Evolutionary conservation across 1,140 invertebrate species (phyloP), one percentile per base, ranked within the genome.

Genomic region (Caenorhabditis latens): DNA sequence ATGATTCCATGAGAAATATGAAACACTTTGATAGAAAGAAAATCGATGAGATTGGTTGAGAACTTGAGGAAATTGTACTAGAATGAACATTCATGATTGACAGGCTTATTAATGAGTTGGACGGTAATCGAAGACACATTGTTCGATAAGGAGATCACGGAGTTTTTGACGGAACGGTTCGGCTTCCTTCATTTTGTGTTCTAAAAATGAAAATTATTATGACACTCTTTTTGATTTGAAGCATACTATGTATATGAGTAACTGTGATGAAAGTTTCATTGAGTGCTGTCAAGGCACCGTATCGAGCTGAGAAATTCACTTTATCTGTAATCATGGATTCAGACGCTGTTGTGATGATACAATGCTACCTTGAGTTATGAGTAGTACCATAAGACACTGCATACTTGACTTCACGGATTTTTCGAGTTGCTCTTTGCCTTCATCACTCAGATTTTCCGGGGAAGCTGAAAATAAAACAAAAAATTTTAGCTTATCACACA

Each of bases 221-320:
- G 4, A 2, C 11, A 4, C 11, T 32, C 1, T 13, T 53, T 5
- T 4, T n/a, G 3, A 0, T 53, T 11, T 13, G 11, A 21, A 19
- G 4, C 19, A 13, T 50, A 79, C 71, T 79, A 24, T 79, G 71
- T 32, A 50, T 9, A 50, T 50, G 46, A 7, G 71, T 14, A 2
- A 42, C 40, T 14, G 14, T 79, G 71, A 79, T 79, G 46, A 79
- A 79, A 13, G 71, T 79, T 9, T 79, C 71, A 24, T 79, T 79
- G 19, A 79, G 71, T 24, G 71, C 71, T 19, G 19, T 79, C 71
- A 79, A 50, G 6, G 71, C 32, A 24, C 71, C 71, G 9, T 79
- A 79, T 3, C 71, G 71, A 5, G 71, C 43, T 21, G 71, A 79
- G 46, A 79, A 79, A 14, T 24, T 79, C 4, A 46, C 11, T 32